Evolutionary conservation across 92 coral and sea anemone genomes (phyloP), one percentile per base, ranked within the genome.

Genomic region (Epizoanthus fatuus): DNA sequence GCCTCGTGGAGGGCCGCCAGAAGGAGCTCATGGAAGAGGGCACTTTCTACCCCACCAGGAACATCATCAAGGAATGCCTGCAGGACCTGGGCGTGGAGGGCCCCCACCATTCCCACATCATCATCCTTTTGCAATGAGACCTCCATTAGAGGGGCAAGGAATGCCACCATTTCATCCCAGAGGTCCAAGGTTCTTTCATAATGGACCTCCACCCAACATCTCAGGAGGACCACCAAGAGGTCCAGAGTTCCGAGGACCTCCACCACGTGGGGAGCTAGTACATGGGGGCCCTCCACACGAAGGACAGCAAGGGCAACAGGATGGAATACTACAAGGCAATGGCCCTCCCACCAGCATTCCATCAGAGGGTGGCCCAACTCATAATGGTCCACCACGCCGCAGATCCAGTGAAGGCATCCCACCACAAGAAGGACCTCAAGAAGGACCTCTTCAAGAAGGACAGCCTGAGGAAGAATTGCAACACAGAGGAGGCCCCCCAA

Each of bases 81-180:
- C 57, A 10, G 83, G 69, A 20, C 86, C 83, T 14, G 60, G 69
- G 81, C 94, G 73, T 55, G 84, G 75, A 37, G 91, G 88, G 19
- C 85, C 80, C 35, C 91, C 85, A 10, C 75, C 89, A 4, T 91
- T 91, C 73, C 92, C 81, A 19, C 95, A 84, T 29, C 88, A 79
- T 9, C 87, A 71, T 56, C 87, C 84, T 5, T 86, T 84, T 20
- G 88, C 83, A 17, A 81, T 69, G 37, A 87, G 94, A 63, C 81
- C 56, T 16, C 83, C 88, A 22, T 52, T 78, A 22, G 62, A 74
- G 51, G 73, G 73, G 44, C 83, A 77, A 29, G 83, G 88, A 78
- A 73, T 76, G 81, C 93, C 90, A 63, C 81, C 86, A n/a, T 92
- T 94, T 77, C 93, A 87, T 57, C 90, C 93, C 19, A 89, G 95